A percentile compares a stretch with the other conserved stretches of the same genome.
Conservation (phyloP, 2,888 invertebrate genomes). For the Nowickia ferox region DNA sequence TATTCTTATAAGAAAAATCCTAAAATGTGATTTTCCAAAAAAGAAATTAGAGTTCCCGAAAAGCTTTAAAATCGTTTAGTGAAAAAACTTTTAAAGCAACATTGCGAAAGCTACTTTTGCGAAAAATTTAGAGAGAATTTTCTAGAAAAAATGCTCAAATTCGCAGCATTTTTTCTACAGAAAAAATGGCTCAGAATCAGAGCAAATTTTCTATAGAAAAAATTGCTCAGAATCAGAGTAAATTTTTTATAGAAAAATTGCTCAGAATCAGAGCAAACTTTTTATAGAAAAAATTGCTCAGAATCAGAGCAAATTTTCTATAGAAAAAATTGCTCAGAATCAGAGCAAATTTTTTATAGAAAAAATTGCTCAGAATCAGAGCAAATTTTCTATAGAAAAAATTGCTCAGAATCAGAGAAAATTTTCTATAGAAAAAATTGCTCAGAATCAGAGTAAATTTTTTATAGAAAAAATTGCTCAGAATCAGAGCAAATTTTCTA, state of each 20-base stretch:
- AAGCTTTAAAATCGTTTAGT: too few species aligned
- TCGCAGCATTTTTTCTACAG: neutral
- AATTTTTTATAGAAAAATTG: neutral
- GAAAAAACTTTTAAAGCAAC: too few species aligned
- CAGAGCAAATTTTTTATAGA: neutral
- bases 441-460: neutral
- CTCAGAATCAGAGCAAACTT: neutral
- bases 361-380: neutral
- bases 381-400: neutral
- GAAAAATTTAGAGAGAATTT: neutral
- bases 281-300: neutral
- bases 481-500: neutral
- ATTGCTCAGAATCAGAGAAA: neutral
- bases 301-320: neutral
- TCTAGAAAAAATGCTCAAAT: neutral
- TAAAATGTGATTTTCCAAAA: too few species aligned
- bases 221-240: neutral
- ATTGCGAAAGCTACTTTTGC: too few species aligned
- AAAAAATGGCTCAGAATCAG: neutral
- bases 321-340: neutral
- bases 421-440: neutral
- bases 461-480: neutral
- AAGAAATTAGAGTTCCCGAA: too few species aligned
- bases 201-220: neutral
- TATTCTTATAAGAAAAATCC: neutral